phyloP scores from a whole-genome alignment of 2,888 invertebrate species.

The Endomychus coccineus region DNA sequence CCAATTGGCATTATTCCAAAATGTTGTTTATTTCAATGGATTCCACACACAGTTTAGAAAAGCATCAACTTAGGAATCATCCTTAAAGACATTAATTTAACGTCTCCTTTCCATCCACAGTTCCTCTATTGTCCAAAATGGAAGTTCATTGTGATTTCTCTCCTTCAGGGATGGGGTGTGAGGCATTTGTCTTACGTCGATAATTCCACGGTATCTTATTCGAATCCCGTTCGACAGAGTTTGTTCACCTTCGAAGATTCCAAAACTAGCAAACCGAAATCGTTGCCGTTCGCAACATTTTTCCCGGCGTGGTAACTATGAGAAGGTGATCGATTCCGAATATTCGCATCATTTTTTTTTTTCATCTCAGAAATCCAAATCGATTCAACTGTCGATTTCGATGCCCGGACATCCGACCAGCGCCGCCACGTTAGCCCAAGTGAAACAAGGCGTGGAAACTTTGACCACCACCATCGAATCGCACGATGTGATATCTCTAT shows the following conservation, averaged over 20 bases:
- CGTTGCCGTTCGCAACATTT: slow-evolving; percentile 73
- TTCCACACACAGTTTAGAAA: too few relatives aligned
- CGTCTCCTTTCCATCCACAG: too few relatives aligned
- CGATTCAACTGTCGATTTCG: slow-evolving; percentile 70
- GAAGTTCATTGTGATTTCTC: too few relatives aligned
- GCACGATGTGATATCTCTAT: slow-evolving; percentile 85
- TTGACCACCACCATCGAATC: slow-evolving; percentile 63
- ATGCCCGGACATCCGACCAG: slow-evolving; percentile 95
- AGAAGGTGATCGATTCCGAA: background rate
- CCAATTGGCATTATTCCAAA: too few relatives aligned
- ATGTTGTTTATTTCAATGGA: too few relatives aligned
- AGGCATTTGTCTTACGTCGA: slow-evolving; percentile 86
- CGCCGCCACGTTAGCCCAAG: slow-evolving; percentile 54
- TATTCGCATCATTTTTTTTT: too few relatives aligned
- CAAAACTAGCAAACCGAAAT: slow-evolving; percentile 65
- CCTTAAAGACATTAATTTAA: too few relatives aligned
- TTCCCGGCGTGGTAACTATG: slow-evolving; percentile 73
- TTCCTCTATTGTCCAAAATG: too few relatives aligned
- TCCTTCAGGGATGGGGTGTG: slow-evolving; percentile 99
- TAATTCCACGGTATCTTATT: slow-evolving; percentile 83
- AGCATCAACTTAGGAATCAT: too few relatives aligned
- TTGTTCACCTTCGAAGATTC: slow-evolving; percentile 82
- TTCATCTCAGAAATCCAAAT: slow-evolving; percentile 55
- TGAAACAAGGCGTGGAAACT: slow-evolving; percentile 52
- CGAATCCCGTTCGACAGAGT: slow-evolving; percentile 94